Base-by-base conservation (phyloP, 2,888 invertebrate genomes). In the Homarus gammarus region DNA sequence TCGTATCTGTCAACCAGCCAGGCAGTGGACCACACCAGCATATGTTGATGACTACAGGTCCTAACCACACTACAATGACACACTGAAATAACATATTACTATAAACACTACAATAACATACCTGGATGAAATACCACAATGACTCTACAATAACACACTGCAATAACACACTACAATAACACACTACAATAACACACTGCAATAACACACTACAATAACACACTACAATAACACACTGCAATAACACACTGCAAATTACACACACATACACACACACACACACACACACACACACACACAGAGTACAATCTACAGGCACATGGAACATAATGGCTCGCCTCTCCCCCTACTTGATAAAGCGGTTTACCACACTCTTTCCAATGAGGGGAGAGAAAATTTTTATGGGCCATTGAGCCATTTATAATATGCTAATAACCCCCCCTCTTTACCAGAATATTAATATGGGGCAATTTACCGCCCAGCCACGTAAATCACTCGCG, bases 391-490 rank as follows among this genome's bases (percentile, higher is more conserved):
- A 64, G 22, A 8, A 22, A 12, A 5, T 56, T 64, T 64, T 64
- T n/a, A 64, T 64, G 64, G 12, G 27, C 64, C 8, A 27, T 64
- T 64, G 64, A 64, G 44, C 44, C 38, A 38, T 75, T 75, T 44
- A 44, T 75, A 44, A 44, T 75, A 44, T 75, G 72, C 72, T n/a
- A 40, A 72, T 36, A 36, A 22, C 40, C 40, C 44, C 72, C 22
- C 73, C 12, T 49, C 75, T 75, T 75, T 44, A 49, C 75, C 22
- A 12, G 75, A 75, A 75, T 75, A 75, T 44, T 75, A 75, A 75
- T 75, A 75, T 49, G 18, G 40, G 44, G 27, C n/a, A 49, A 72
- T 38, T 38, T 72, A 72, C 72, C 22, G 22, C 64, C 27, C 10
- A 64, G 64, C 72, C 3, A 2, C 72, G 8, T 72, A 36, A 72